Conservation (phyloP, 2,888 invertebrate genomes). For the Sphecodes monilicornis region DNA sequence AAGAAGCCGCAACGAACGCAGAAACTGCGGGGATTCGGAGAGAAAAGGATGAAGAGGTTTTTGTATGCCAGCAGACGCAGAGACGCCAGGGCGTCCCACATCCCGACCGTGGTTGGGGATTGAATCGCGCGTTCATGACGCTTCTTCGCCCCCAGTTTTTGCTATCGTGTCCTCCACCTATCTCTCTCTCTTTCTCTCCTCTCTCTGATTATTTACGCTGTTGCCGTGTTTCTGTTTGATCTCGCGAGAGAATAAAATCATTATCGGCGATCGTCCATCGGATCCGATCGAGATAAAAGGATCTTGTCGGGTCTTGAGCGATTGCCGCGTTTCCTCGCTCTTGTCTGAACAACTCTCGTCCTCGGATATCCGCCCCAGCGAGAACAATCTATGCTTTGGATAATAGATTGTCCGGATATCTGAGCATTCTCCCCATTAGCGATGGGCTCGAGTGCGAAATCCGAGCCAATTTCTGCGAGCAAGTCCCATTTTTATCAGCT, state of each 20-base stretch:
- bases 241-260: background rate
- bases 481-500: background rate
- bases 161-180: background rate
- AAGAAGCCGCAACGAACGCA: background rate
- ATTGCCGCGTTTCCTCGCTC: background rate
- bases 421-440: background rate
- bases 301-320: constrained; percentile 16
- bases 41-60: constrained; percentile 52
- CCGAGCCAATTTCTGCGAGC: too few relatives aligned
- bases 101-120: constrained; percentile 38
- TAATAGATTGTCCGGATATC: background rate
- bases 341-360: background rate
- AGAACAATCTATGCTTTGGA: background rate
- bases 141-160: constrained; percentile 1
- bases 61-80: constrained; percentile 71
- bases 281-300: constrained; percentile 4
- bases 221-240: constrained; percentile 38
- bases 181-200: background rate
- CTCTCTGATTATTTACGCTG: constrained; percentile 23
- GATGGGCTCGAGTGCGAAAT: background rate
- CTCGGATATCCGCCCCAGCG: background rate
- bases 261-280: background rate
- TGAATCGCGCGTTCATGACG: constrained; percentile 31
- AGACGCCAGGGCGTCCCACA: constrained; percentile 73
- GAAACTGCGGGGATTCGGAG: background rate